Percentiles rank a stretch among this genome's conserved stretches.
Evolutionary conservation across 2,113 vertebrate species (phyloP).

Genomic region (Leptobrachium ailaonicum): DNA sequence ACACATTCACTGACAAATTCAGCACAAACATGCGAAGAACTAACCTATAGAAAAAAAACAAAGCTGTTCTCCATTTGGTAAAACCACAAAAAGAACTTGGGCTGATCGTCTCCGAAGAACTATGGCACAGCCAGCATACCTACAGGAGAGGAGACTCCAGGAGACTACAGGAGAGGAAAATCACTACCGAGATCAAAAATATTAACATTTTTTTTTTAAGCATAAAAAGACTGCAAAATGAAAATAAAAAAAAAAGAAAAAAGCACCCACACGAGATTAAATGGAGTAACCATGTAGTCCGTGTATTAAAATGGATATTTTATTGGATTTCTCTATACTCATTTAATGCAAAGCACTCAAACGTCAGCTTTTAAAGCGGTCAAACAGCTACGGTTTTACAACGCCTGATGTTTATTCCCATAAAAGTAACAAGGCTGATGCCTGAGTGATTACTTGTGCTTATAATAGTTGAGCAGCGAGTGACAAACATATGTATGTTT

Average conservation of each 20-base stretch:
- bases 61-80: too few species aligned
- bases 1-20: constrained; percentile 13
- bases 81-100: too few species aligned
- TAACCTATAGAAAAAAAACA: not conserved
- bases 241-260: not conserved
- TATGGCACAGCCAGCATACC: too few species aligned
- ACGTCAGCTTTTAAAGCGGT: constrained; percentile 25
- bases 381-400: constrained; percentile 35
- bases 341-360: constrained; percentile 21
- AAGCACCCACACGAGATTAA: not conserved
- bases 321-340: constrained; percentile 9
- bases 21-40: constrained; percentile 6
- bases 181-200: too few species aligned
- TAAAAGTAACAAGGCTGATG: constrained; percentile 9
- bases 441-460: constrained; percentile 6
- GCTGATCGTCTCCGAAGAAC: too few species aligned
- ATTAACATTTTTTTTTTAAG: not conserved
- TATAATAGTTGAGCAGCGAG: not conserved
- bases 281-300: constrained; percentile 3
- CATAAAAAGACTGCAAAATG: not conserved
- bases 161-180: too few species aligned
- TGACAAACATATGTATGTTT: not conserved
- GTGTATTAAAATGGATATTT: constrained; percentile 5
- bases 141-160: too few species aligned
- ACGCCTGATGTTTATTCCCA: constrained; percentile 12